These are phyloP conservation scores for Pluvialis apricaria DNA, from an alignment of 2,113 vertebrate species.

Conservation along the genomic window DNA sequence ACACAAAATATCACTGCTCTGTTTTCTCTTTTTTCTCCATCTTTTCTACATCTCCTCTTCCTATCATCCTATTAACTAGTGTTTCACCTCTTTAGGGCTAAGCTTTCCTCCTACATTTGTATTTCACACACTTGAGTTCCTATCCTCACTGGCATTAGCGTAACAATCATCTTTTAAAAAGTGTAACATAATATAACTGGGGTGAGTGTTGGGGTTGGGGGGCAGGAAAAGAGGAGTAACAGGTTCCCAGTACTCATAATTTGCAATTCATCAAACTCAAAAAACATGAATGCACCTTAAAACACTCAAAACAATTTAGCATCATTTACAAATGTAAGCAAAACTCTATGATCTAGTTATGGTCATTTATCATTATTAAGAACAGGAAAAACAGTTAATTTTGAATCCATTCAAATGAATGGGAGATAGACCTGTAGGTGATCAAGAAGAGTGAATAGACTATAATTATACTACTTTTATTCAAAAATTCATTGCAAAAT, in stretches of 20 bases:
- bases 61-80: not conserved
- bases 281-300: not conserved
- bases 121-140: not conserved
- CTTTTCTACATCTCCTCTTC: not conserved
- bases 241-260: not conserved
- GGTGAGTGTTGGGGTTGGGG: not conserved
- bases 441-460: conserved; percentile 27
- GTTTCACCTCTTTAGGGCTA: not conserved
- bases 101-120: not conserved
- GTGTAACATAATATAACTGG: not conserved
- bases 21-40: not conserved
- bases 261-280: not conserved
- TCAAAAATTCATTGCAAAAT: not conserved
- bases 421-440: not conserved
- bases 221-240: not conserved
- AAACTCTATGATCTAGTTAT: not conserved
- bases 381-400: not conserved
- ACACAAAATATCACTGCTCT: not conserved
- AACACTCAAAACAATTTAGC: not conserved
- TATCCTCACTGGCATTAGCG: not conserved
- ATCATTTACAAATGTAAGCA: not conserved
- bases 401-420: not conserved
- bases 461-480: conserved; percentile 16
- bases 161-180: not conserved
- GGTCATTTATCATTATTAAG: not conserved